Evolutionary conservation across 2,113 vertebrate species (phyloP).

Genomic region (Elgaria multicarinata): DNA sequence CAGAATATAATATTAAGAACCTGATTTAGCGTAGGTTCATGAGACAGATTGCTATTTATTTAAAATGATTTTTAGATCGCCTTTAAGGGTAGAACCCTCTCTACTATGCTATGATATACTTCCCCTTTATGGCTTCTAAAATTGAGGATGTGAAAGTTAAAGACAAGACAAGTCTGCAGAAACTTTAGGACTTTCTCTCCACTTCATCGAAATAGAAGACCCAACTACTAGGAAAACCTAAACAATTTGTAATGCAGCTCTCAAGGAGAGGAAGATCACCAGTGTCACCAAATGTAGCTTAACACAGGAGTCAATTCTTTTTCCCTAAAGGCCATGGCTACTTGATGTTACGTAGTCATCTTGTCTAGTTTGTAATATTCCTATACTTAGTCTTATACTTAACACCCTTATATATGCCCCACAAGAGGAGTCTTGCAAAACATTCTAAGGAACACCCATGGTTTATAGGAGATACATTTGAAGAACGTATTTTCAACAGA

Average conservation of each 20-base stretch:
- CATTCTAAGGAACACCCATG: not conserved
- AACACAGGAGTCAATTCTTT: not conserved
- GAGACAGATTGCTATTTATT: not conserved
- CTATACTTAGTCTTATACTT: not conserved
- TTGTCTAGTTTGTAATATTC: not conserved
- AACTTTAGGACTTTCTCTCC: not conserved
- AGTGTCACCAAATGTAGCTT: not conserved
- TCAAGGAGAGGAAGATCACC: not conserved
- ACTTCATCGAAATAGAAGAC: not conserved
- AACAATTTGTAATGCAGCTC: not conserved
- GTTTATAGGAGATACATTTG: not conserved
- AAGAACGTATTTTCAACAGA: not conserved
- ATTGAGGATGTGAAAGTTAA: slow-evolving; percentile 11
- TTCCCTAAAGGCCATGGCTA: not conserved
- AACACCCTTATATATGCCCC: not conserved
- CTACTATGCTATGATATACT: not conserved
- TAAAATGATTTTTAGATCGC: too few relatives aligned
- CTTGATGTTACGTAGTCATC: not conserved
- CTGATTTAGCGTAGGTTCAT: not conserved
- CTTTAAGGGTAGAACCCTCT: too few relatives aligned
- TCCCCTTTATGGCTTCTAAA: not conserved
- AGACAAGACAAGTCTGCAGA: not conserved
- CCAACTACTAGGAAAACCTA: not conserved
- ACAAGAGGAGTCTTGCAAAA: not conserved
- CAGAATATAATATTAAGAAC: not conserved